Conservation (phyloP, 2,888 invertebrate species). For the Drosophila rubida region DNA sequence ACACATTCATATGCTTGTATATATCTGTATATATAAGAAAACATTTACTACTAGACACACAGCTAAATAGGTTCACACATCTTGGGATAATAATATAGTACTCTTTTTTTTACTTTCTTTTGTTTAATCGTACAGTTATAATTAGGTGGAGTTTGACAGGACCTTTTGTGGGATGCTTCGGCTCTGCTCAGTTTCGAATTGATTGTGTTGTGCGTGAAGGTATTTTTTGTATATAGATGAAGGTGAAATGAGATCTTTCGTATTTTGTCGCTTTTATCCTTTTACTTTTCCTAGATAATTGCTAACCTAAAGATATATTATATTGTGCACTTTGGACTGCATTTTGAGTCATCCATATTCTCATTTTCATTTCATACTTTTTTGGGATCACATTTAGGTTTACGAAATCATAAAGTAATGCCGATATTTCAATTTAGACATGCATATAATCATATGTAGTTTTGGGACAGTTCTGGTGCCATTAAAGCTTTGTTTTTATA, state of each 20-base stretch:
- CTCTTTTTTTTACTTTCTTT: constrained; percentile 17
- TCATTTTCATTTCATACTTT: constrained; percentile 11
- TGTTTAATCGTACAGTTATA: constrained; percentile 41
- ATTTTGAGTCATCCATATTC: constrained; percentile 13
- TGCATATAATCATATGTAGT: constrained; percentile 1
- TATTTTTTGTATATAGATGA: constrained; percentile 8
- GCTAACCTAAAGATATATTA: constrained; percentile 48
- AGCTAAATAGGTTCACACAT: constrained; percentile 57
- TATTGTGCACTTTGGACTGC: constrained; percentile 38
- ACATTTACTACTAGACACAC: constrained; percentile 55
- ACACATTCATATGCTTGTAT: constrained; percentile 70
- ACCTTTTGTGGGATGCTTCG: constrained; percentile 12
- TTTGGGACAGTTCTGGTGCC: constrained; percentile 13
- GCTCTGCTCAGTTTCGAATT: constrained; percentile 34
- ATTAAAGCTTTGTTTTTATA: constrained; percentile 14
- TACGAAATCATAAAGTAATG: constrained; percentile 45
- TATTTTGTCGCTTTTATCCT: not conserved
- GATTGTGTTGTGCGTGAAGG: constrained; percentile 67
- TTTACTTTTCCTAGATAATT: not conserved
- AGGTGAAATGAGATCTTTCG: constrained; percentile 27
- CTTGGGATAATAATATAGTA: constrained; percentile 12
- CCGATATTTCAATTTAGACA: constrained; percentile 13
- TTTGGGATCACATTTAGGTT: constrained; percentile 67
- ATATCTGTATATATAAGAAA: constrained; percentile 37
- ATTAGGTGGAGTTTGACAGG: constrained; percentile 64